A percentile compares a stretch with the other conserved stretches of the same genome.
These are phyloP conservation scores for Spicauda simplicius DNA, from an alignment of 2,888 invertebrate species.

Conservation along the genomic window DNA sequence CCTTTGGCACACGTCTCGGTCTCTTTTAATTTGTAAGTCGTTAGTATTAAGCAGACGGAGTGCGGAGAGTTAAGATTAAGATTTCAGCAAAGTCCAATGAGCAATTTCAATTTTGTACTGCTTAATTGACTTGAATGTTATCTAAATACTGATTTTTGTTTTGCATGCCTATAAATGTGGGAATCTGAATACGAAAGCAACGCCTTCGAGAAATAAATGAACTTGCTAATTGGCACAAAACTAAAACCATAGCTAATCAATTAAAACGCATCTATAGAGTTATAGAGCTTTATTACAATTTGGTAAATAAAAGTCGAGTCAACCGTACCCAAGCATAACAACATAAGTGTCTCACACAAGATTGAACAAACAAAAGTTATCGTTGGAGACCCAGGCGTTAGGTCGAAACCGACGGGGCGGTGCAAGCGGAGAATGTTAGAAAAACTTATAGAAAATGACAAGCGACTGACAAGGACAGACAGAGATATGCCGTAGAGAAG, in stretches of 20 bases:
- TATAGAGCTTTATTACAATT: constrained; percentile 71
- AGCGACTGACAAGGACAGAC: constrained; percentile 76
- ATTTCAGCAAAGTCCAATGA: constrained; percentile 57
- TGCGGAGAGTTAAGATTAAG: constrained; percentile 67
- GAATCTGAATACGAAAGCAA: constrained; percentile 3
- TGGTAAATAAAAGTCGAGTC: constrained; percentile 66
- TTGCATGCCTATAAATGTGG: neutral
- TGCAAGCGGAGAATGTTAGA: constrained; percentile 78
- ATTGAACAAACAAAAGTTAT: constrained; percentile 79
- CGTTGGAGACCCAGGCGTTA: constrained; percentile 70
- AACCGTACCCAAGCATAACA: constrained; percentile 70
- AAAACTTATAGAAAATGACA: constrained; percentile 85
- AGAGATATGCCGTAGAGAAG: constrained; percentile 67
- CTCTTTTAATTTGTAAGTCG: constrained; percentile 83
- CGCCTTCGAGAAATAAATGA: neutral
- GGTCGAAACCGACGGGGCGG: constrained; percentile 76
- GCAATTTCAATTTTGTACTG: constrained; percentile 45
- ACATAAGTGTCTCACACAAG: constrained; percentile 79
- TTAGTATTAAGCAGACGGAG: constrained; percentile 70
- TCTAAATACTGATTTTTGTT: constrained; percentile 30
- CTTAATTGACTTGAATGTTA: constrained; percentile 36
- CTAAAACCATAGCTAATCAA: neutral
- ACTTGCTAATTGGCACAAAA: neutral
- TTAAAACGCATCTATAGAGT: constrained; percentile 52
- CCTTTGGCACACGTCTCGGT: constrained; percentile 81